Base-by-base conservation (phyloP, 2,797 vertebrate species). In the Xenentodon cancila region DNA sequence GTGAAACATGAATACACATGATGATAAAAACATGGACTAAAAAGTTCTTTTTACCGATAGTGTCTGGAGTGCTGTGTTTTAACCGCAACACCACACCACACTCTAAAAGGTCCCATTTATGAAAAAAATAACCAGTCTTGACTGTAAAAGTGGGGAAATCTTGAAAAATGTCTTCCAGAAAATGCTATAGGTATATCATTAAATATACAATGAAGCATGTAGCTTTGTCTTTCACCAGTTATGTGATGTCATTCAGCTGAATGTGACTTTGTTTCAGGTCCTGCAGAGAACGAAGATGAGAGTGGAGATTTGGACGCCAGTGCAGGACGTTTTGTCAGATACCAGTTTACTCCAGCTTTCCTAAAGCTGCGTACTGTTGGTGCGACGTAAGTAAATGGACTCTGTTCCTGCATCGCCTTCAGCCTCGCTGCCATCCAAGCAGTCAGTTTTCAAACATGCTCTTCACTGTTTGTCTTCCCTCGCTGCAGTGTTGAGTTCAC, bases 321-420 rank as follows among this genome's bases (percentile, higher is more conserved):
- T 12, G 95, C 96, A 0, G 98, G 98, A 0, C 96, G 98, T 49
- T 99, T 99, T 56, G 98, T 99, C 58, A 95, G 97, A 13, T 99
- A 99, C 81, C 97, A 99, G 90, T 99, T 99, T 88, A 99, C 98
- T 27, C 95, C 97, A 0, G 97, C 97, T 0, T 99, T 99, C 77
- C 92, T 99, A 11, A 96, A 96, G 44, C 94, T 99, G 37, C 90
- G 95, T 40, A 99, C 96, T 0, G 96, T 99, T 5, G 97, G 98
- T 47, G 98, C 98, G 58, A 99, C 98, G 97, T 99, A 77, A 89
- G 93, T 91, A 44, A 64, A 71, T 0, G 0, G 2, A 52, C 20
- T 15, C 1, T n/a, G 1, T 49, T 3, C 46, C 9, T 0, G 1
- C 9, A n/a, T 53, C 42, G 17, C 37, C 11, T 32, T 48, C 12